These are phyloP conservation scores for Vicugna pacos DNA, from an alignment of 2,113 vertebrate genomes.

Conservation along the genomic window DNA sequence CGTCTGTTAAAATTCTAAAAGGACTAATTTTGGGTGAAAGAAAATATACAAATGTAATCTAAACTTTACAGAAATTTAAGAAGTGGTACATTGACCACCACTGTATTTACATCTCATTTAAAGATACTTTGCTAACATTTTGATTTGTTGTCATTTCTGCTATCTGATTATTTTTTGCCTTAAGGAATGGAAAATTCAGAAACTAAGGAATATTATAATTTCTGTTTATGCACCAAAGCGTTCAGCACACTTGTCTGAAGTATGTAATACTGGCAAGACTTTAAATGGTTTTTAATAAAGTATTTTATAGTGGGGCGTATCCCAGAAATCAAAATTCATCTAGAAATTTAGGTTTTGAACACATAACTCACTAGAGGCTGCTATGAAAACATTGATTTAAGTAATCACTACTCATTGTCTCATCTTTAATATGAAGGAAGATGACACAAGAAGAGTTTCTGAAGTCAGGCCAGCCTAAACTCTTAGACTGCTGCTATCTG, in stretches of 20 bases:
- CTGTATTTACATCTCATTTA: neutral
- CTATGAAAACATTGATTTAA: neutral
- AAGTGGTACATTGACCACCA: neutral
- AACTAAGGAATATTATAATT: neutral
- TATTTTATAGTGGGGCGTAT: neutral
- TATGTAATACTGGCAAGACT: neutral
- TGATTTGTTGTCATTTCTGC: conserved; percentile 15
- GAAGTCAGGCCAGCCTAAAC: neutral
- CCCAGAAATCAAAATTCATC: neutral
- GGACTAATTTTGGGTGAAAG: neutral
- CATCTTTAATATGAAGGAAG: neutral
- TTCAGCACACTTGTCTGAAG: neutral
- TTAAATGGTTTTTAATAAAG: neutral
- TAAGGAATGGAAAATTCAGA: neutral
- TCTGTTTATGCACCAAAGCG: neutral
- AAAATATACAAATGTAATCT: conserved; percentile 1
- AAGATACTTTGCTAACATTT: neutral
- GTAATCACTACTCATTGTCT: neutral
- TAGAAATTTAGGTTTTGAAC: neutral
- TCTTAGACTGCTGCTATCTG: neutral
- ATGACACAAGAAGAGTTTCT: neutral
- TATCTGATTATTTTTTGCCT: neutral
- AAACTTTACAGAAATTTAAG: conserved; percentile 3
- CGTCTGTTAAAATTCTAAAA: conserved; percentile 40
- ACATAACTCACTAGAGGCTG: neutral